Percentiles rank a stretch among this genome's conserved stretches.
Conservation (phyloP, 1,140 invertebrate species). For the Lordiphosa clarofinis region DNA sequence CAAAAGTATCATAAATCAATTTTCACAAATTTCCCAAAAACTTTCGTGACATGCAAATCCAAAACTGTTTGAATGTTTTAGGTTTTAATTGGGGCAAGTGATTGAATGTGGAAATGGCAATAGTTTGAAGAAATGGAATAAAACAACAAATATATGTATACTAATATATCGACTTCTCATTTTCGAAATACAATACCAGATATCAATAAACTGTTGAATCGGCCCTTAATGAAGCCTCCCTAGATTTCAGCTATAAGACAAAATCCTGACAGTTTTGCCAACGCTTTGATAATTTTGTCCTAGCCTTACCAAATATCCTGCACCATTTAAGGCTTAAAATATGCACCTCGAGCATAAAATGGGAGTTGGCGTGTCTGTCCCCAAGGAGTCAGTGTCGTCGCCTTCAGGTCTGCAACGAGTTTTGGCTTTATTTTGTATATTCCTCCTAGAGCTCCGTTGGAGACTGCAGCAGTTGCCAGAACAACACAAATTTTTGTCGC, state of each 20-base stretch:
- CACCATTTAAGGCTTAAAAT: slow-evolving; percentile 13
- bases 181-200: no score
- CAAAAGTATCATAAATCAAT: slow-evolving; percentile 46
- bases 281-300: background rate
- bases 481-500: slow-evolving; percentile 41
- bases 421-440: slow-evolving; percentile 33
- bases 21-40: slow-evolving; percentile 45
- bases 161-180: no score
- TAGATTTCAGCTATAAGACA: background rate
- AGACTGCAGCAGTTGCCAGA: slow-evolving; percentile 31
- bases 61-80: slow-evolving; percentile 9
- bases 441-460: slow-evolving; percentile 14
- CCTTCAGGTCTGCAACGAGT: slow-evolving; percentile 20
- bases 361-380: slow-evolving; percentile 4
- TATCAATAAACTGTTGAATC: no score
- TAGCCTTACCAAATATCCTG: slow-evolving; percentile 3
- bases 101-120: background rate
- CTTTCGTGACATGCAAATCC: slow-evolving; percentile 23
- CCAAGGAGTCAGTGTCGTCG: slow-evolving; percentile 6
- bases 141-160: no score
- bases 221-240: no score
- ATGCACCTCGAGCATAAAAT: slow-evolving; percentile 13
- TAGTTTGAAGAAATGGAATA: no score
- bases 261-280: slow-evolving; percentile 4
- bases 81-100: slow-evolving; percentile 35